phyloP scores from a whole-genome alignment of 2,888 invertebrate species.

The Griposia aprilina region DNA sequence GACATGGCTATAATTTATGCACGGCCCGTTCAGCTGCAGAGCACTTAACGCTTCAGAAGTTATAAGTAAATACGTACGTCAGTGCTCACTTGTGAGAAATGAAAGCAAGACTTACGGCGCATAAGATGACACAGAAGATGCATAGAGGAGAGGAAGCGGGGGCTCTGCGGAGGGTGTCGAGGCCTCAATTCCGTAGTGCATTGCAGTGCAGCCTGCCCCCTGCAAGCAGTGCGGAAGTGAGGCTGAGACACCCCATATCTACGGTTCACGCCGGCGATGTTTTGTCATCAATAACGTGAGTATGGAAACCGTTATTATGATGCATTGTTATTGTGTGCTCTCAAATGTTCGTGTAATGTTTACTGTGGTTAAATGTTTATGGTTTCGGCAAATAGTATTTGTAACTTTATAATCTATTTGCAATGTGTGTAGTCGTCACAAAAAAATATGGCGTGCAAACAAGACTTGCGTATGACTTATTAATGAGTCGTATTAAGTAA shows the following conservation, averaged over 20 bases:
- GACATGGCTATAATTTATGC: constrained; percentile 59
- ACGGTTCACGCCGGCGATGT: constrained; percentile 69
- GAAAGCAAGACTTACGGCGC: constrained; percentile 64
- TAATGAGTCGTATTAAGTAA: neutral
- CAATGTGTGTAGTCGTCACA: neutral
- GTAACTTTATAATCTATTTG: neutral
- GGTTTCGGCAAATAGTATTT: constrained; percentile 8
- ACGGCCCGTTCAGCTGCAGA: constrained; percentile 50
- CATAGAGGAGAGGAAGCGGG: constrained; percentile 60
- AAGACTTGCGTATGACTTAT: neutral
- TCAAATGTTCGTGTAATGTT: constrained; percentile 25
- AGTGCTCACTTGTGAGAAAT: constrained; percentile 43
- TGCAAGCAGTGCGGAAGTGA: constrained; percentile 99
- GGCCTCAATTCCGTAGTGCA: constrained; percentile 99
- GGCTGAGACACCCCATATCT: constrained; percentile 89
- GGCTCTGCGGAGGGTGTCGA: constrained; percentile 86
- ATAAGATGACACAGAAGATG: constrained; percentile 64
- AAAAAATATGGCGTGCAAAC: neutral
- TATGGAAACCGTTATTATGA: constrained; percentile 30
- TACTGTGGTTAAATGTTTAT: constrained; percentile 10
- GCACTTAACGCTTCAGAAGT: constrained; percentile 57
- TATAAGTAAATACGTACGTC: constrained; percentile 55
- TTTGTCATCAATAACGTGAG: constrained; percentile 54
- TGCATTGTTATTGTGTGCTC: constrained; percentile 24
- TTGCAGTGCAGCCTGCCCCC: constrained; percentile 96